Evolutionary conservation across 1,140 invertebrate species (phyloP), one percentile per base, ranked within the genome.

Genomic region (Potamilus streckersoni): DNA sequence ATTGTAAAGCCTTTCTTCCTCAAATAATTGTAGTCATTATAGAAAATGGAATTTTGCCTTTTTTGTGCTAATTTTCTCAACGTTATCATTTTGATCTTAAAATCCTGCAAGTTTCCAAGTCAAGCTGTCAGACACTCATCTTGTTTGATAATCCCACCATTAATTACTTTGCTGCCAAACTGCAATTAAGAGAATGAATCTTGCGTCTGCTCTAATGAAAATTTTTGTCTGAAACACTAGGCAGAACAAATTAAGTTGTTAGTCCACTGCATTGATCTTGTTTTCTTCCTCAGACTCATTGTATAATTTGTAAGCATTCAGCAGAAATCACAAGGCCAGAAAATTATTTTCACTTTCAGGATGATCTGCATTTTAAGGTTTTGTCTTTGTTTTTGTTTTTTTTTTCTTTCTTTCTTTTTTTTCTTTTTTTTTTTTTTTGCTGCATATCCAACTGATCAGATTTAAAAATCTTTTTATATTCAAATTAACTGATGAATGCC

Each of bases 81-180:
- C 63, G 63, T 58, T 76, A 76, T 80, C 73, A 76, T 76, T 80
- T 76, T 76, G 70, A 38, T 71, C 74, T 76, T 80, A 74, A 80
- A 80, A 70, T 73, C 61, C 68, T 73, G 67, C 71, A 76, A 63
- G 59, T 69, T 70, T 69, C 76, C 71, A 74, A 73, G 71, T 73
- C 76, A 76, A 80, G 76, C 78, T 76, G 78, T 65, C 69, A 61
- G 69, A 65, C 74, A 66, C 69, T 80, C 74, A 73, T 80, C 73
- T 59, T 57, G 70, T 73, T 76, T 80, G 71, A 73, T 76, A 76
- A 80, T 69, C 61, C 57, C 64, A 31, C 58, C 77, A 72, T 74
- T 80, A 80, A 80, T 80, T 80, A 80, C 63, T 60, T 27, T 56
- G 17, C 49, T 60, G 64, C 62, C 62, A 69, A 64, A 20, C 57